Conservation (phyloP, 2,888 invertebrate species). For the Coelopa pilipes region DNA sequence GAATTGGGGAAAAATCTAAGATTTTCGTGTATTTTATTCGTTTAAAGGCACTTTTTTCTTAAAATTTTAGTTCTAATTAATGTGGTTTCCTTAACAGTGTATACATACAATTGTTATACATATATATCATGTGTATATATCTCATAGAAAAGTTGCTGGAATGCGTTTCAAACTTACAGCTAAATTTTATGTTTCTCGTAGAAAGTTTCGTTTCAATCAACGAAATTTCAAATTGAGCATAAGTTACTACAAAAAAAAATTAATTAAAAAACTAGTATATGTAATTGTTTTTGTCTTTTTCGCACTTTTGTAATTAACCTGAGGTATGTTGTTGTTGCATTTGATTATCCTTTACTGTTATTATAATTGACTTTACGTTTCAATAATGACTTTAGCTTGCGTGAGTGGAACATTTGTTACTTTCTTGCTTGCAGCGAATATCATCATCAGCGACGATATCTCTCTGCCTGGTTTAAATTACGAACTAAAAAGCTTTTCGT, state of each 20-base stretch:
- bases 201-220: background rate
- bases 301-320: slow-evolving; percentile 45
- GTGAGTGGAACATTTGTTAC: slow-evolving; percentile 34
- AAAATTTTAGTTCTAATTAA: background rate
- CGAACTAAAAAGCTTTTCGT: slow-evolving; percentile 46
- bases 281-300: slow-evolving; percentile 40
- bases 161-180: slow-evolving; percentile 29
- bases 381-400: slow-evolving; percentile 24
- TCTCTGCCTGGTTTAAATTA: slow-evolving; percentile 24
- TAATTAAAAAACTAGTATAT: slow-evolving; percentile 10
- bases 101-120: background rate
- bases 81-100: too few species aligned
- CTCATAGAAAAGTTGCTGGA: slow-evolving; percentile 9
- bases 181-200: background rate
- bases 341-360: slow-evolving; percentile 20
- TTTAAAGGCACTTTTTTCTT: slow-evolving; percentile 28
- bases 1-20: background rate
- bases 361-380: slow-evolving; percentile 18
- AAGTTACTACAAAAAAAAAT: background rate
- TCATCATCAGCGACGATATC: slow-evolving; percentile 4
- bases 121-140: background rate
- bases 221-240: slow-evolving; percentile 20
- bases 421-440: slow-evolving; percentile 9
- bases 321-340: slow-evolving; percentile 60
- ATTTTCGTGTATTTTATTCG: slow-evolving; percentile 3